Conservation (phyloP, 2,113 vertebrate species). For the Entelurus aequoreus region DNA sequence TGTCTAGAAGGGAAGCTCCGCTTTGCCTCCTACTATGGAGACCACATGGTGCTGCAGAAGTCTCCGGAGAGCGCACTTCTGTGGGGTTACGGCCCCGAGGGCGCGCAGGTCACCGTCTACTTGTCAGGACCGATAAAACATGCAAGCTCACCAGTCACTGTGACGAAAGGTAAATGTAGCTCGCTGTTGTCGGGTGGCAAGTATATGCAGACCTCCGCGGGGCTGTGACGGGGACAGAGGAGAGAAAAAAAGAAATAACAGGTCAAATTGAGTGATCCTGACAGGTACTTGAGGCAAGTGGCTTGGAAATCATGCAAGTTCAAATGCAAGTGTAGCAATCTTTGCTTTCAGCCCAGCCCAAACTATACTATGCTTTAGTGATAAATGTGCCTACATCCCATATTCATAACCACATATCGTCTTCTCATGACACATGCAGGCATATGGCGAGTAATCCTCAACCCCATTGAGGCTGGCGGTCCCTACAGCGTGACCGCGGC, state of each 20-base stretch:
- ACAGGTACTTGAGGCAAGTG: not conserved
- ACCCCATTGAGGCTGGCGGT: constrained; percentile 75
- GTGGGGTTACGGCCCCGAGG: constrained; percentile 76
- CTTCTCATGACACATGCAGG: constrained; percentile 24
- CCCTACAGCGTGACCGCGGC: constrained; percentile 73
- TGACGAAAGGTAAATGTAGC: constrained; percentile 47
- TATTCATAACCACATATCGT: not conserved
- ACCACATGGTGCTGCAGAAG: constrained; percentile 88
- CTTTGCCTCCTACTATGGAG: constrained; percentile 81
- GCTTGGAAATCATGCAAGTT: not conserved
- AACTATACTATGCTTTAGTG: no score
- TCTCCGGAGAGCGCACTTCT: constrained; percentile 76
- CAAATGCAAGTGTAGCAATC: not conserved
- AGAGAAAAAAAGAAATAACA: not conserved
- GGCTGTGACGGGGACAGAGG: not conserved
- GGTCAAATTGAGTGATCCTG: not conserved
- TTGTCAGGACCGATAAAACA: constrained; percentile 32
- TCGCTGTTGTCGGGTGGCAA: not conserved
- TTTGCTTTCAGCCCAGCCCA: not conserved
- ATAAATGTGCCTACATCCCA: no score
- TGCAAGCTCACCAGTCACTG: constrained; percentile 12
- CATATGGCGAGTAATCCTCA: constrained; percentile 75
- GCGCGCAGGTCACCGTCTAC: constrained; percentile 56
- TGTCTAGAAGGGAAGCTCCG: constrained; percentile 58
- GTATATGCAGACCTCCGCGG: not conserved